Evolutionary conservation across 2,797 vertebrate genomes (phyloP).

Genomic region (Periophthalmus magnuspinnatus): DNA sequence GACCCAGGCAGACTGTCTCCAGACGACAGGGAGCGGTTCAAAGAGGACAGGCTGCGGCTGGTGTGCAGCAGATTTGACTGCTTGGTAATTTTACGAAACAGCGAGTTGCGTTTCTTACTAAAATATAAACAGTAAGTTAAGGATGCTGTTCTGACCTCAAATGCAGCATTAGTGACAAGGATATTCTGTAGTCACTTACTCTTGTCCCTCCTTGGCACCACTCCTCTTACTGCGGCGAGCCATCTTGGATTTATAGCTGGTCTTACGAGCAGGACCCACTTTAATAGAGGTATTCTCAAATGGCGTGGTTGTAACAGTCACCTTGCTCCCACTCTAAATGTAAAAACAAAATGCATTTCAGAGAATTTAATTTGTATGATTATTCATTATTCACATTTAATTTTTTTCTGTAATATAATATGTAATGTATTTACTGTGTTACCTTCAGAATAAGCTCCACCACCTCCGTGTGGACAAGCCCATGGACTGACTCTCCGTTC

Average conservation of each 20-base stretch:
- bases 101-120: constrained; percentile 87
- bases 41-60: constrained; percentile 89
- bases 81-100: constrained; percentile 93
- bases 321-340: constrained; percentile 87
- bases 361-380: too few relatives aligned
- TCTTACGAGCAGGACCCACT: constrained; percentile 87
- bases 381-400: background rate
- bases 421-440: background rate
- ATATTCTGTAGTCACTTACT: constrained; percentile 55
- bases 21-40: constrained; percentile 91
- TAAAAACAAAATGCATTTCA: background rate
- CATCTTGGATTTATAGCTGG: constrained; percentile 92
- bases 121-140: background rate
- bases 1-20: constrained; percentile 92
- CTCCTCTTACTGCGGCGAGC: constrained; percentile 86
- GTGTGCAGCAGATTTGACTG: constrained; percentile 94
- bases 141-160: background rate
- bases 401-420: constrained; percentile 13
- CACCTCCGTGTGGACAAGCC: constrained; percentile 93
- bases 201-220: constrained; percentile 84
- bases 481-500: constrained; percentile 91
- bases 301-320: constrained; percentile 90
- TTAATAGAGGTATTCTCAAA: constrained; percentile 96
- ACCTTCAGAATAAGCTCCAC: constrained; percentile 95
- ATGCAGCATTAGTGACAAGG: background rate